Evolutionary conservation across 2,113 vertebrate genomes (phyloP), one percentile per base, ranked within the genome.

Genomic region (Leptosomus discolor): DNA sequence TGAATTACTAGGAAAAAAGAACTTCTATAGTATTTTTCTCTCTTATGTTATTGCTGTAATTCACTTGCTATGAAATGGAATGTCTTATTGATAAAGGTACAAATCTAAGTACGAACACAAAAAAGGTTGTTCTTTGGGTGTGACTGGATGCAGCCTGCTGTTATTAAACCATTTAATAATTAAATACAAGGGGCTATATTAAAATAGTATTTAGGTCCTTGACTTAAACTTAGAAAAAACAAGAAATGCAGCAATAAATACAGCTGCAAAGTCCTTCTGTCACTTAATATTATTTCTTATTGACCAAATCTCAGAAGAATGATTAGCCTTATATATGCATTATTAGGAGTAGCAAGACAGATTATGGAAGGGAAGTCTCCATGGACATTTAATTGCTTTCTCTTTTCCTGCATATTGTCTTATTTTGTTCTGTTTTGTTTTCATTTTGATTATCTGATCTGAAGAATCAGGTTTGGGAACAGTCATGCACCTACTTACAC

Each of bases 161-260:
- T 96, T 98, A 95, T 97, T 96, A 97, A 97, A 94, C 26, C 12
- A 94, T 96, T 97, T 82, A 98, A 98, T 97, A 98, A 96, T 97
- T 97, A 97, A 98, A 95, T 96, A 88, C 27, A 91, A 83, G 36
- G 27, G 16, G 39, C 20, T 94, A 61, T 75, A 93, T 75, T 89
- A 93, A 97, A 90, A 82, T 46, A 36, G 70, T 77, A 90, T 80
- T 71, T 95, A 91, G 53, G 58, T 91, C 19, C 9, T 88, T 84
- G 39, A 51, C 50, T 68, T 91, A 94, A 94, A 83, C 56, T 87
- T 68, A 64, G 65, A 88, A 88, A 69, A 57, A 56, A 18, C 10
- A 89, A 43, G 27, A 69, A 89, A 45, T 69, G 9, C 17, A 68
- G 23, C 43, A 90, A 76, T 61, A 84, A 90, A 94, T 14, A 81